Percentiles rank a stretch among this genome's conserved stretches.
Conservation (phyloP, 2,113 vertebrate genomes). For the Euleptes europaea region DNA sequence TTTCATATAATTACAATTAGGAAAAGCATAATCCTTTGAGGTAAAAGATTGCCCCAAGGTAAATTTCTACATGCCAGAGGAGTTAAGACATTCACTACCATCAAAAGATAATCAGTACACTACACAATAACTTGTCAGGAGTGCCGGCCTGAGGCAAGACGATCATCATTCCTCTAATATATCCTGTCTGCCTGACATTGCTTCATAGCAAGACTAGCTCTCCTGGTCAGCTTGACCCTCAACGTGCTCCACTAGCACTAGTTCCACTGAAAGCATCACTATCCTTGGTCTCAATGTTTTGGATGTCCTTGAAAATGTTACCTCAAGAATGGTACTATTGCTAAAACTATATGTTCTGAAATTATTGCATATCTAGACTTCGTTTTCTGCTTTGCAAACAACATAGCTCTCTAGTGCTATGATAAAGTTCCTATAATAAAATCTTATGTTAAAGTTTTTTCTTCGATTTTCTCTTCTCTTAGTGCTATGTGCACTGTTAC, state of each 20-base stretch:
- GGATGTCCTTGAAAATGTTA: no score
- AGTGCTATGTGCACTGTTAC: background rate
- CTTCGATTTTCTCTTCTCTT: no score
- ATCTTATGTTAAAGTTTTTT: background rate
- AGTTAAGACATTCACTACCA: background rate
- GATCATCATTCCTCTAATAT: background rate
- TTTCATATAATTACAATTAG: background rate
- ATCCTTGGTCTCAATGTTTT: no score
- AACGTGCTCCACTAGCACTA: background rate
- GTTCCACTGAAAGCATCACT: background rate
- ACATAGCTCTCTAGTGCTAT: background rate
- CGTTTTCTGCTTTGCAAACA: no score
- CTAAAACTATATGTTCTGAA: no score
- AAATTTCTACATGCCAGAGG: background rate
- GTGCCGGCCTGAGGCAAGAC: background rate
- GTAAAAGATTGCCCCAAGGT: background rate
- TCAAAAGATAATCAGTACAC: background rate
- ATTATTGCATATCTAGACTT: background rate
- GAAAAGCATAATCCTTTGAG: background rate
- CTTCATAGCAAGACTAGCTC: background rate
- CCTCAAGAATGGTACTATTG: no score
- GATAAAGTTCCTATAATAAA: background rate
- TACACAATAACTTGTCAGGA: background rate
- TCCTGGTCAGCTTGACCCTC: background rate
- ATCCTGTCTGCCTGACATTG: background rate